Evolutionary conservation across 2,113 vertebrate genomes (phyloP).

Genomic region (mouse (Mus musculus)): DNA sequence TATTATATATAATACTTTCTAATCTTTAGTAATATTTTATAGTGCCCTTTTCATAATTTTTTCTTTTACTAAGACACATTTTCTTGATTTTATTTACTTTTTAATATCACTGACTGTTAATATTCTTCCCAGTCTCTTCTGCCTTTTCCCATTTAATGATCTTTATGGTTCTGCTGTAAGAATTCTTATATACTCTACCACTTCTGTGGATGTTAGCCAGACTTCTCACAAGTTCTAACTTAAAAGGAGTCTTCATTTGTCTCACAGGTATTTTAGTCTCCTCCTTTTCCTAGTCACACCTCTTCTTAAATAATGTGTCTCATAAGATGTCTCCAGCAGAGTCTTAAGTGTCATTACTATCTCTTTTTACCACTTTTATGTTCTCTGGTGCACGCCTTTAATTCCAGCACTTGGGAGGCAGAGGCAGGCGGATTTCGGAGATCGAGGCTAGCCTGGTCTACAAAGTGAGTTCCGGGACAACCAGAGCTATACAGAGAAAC

Average conservation of each 20-base stretch:
- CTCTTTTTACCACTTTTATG: neutral
- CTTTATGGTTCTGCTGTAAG: neutral
- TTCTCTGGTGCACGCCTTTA: neutral
- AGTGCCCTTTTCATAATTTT: slow-evolving; percentile 11
- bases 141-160: slow-evolving; percentile 8
- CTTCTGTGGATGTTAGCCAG: neutral
- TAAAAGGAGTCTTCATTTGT: slow-evolving; percentile 19
- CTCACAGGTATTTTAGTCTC: slow-evolving; percentile 7
- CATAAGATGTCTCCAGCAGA: slow-evolving; percentile 5
- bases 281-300: neutral
- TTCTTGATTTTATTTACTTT: neutral
- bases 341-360: neutral
- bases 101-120: neutral
- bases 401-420: too few species aligned
- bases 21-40: slow-evolving; percentile 18
- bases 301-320: neutral
- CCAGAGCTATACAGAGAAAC: too few species aligned
- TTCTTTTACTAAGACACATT: slow-evolving; percentile 27
- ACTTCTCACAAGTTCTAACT: neutral
- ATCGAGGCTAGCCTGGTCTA: too few species aligned
- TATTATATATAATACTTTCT: slow-evolving; percentile 20
- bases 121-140: neutral
- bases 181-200: neutral
- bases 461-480: too few species aligned
- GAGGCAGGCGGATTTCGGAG: too few species aligned